Evolutionary conservation across 2,797 vertebrate genomes (phyloP).

Genomic region (Nannoperca australis): DNA sequence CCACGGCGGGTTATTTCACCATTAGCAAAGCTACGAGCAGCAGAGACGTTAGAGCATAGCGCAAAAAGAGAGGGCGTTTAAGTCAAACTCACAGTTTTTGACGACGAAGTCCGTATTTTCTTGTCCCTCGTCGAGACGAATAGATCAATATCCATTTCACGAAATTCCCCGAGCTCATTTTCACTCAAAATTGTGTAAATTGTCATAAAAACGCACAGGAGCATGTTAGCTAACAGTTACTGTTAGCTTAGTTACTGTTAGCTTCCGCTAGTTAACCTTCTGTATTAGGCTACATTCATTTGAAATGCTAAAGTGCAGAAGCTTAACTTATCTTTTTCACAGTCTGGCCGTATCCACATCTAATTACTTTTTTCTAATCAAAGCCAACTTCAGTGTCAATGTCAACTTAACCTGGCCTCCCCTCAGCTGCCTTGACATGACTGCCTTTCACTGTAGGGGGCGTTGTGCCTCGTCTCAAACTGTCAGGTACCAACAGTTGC

Average conservation of each 20-base stretch:
- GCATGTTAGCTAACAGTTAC: neutral
- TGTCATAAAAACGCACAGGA: neutral
- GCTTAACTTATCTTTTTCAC: neutral
- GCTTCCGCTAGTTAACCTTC: neutral
- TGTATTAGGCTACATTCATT: neutral
- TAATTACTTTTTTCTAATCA: neutral
- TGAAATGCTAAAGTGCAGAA: neutral
- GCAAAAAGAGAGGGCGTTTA: neutral
- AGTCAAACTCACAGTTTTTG: neutral
- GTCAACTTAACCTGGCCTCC: neutral
- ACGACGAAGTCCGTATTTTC: neutral
- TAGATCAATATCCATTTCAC: neutral
- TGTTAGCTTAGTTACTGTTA: neutral
- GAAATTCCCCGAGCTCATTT: neutral
- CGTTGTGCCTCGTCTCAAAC: neutral
- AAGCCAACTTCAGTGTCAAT: neutral
- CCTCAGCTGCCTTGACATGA: neutral
- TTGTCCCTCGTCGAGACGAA: neutral
- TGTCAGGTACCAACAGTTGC: neutral
- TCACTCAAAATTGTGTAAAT: neutral
- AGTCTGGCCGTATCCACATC: neutral
- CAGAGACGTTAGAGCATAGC: neutral
- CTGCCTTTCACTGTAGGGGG: neutral
- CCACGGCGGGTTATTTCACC: neutral
- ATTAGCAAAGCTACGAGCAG: neutral